Percentiles rank a stretch among this genome's conserved stretches.
phyloP scores from a whole-genome alignment of 2,888 invertebrate genomes.

The Troilus luridus region DNA sequence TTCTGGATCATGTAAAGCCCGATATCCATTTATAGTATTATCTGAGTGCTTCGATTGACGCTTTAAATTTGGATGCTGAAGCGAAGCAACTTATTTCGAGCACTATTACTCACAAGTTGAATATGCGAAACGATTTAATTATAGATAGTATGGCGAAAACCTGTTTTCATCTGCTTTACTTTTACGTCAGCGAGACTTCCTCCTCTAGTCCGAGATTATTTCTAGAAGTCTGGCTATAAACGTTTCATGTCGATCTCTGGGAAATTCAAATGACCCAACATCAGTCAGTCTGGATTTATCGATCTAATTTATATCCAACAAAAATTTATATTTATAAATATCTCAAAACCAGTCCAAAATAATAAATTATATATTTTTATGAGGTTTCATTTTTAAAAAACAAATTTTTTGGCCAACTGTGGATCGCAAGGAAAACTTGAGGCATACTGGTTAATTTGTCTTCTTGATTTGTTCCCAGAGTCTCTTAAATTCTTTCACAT shows the following conservation, averaged over 20 bases:
- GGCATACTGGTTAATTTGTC: too few species aligned
- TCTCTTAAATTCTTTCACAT: too few species aligned
- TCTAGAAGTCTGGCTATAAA: neutral
- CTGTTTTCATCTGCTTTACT: neutral
- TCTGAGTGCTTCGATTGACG: neutral
- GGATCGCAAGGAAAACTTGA: too few species aligned
- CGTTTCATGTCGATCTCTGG: neutral
- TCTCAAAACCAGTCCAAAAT: too few species aligned
- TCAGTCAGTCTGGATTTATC: neutral
- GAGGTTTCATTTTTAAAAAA: too few species aligned
- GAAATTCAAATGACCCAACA: neutral
- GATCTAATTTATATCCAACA: too few species aligned
- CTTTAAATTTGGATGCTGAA: neutral
- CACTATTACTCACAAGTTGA: neutral
- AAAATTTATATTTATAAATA: too few species aligned
- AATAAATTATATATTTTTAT: too few species aligned
- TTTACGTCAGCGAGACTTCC: slow-evolving; percentile 39
- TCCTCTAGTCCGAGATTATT: neutral
- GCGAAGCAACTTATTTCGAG: neutral
- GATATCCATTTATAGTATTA: neutral
- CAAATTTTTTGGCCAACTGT: too few species aligned
- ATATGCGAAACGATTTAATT: neutral
- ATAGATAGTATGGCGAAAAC: slow-evolving; percentile 1
- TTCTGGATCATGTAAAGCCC: neutral
- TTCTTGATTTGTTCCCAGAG: too few species aligned